Percentiles rank a stretch among this genome's conserved stretches.
Conservation (phyloP, 1,140 invertebrate species). For the Ridgeia piscesae region DNA sequence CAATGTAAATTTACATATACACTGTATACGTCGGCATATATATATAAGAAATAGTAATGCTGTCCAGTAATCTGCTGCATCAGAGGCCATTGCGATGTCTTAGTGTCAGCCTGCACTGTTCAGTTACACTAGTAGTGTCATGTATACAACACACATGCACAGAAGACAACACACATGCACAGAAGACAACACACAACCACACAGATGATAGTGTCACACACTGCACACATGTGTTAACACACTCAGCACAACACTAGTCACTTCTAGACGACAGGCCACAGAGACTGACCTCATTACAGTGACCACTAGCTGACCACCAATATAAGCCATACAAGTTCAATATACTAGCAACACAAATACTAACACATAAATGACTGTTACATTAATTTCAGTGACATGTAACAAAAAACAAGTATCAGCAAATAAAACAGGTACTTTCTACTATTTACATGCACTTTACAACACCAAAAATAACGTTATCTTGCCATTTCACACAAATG, state of each 20-base stretch:
- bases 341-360: not conserved
- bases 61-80: not conserved
- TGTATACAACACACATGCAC: too few relatives aligned
- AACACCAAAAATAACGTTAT: not conserved
- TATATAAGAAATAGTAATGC: not conserved
- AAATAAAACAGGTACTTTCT: not conserved
- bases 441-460: not conserved
- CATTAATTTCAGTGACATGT: not conserved
- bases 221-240: not conserved
- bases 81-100: too few relatives aligned
- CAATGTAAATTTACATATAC: not conserved
- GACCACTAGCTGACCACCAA: not conserved
- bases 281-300: not conserved
- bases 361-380: not conserved
- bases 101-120: too few relatives aligned
- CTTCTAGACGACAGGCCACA: not conserved
- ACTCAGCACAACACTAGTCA: not conserved
- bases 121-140: too few relatives aligned
- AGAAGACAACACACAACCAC: not conserved
- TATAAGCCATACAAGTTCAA: too few relatives aligned
- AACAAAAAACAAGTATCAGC: not conserved
- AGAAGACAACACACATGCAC: not conserved
- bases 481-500: not conserved
- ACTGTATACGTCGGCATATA: too few relatives aligned
- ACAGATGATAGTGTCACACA: not conserved